Evolutionary conservation across 2,888 invertebrate species (phyloP).

Genomic region (Laothoe populi): DNA sequence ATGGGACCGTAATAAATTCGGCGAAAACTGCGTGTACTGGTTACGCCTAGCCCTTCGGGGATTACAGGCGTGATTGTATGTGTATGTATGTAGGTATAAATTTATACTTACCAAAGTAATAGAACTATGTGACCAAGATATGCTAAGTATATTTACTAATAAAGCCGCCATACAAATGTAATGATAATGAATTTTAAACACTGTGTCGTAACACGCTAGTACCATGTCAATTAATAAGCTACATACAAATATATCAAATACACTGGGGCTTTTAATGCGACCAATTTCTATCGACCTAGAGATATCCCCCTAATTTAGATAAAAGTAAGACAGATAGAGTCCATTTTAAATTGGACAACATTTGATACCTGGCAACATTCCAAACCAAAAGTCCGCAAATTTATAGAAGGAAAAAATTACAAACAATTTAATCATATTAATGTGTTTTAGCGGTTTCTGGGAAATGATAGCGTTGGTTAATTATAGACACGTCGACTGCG

Average conservation of each 20-base stretch:
- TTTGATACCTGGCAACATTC: slow-evolving; percentile 17
- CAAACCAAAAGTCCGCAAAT: slow-evolving; percentile 25
- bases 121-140: not conserved
- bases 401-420: slow-evolving; percentile 35
- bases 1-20: no score
- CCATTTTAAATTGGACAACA: slow-evolving; percentile 3
- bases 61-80: no score
- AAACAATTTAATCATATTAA: slow-evolving; percentile 36
- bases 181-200: slow-evolving; percentile 4
- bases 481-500: slow-evolving; percentile 7
- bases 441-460: slow-evolving; percentile 9
- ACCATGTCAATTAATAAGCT: not conserved
- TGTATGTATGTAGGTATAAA: no score
- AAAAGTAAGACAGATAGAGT: not conserved
- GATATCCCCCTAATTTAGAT: not conserved
- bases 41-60: no score
- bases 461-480: slow-evolving; percentile 23
- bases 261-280: not conserved
- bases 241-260: not conserved
- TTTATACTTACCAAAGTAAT: not conserved
- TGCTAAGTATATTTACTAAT: not conserved
- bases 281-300: not conserved
- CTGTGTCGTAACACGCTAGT: not conserved
- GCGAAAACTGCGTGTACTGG: no score
- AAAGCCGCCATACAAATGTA: not conserved